Evolutionary conservation across 2,888 invertebrate genomes (phyloP).

Genomic region (Labia minor): DNA sequence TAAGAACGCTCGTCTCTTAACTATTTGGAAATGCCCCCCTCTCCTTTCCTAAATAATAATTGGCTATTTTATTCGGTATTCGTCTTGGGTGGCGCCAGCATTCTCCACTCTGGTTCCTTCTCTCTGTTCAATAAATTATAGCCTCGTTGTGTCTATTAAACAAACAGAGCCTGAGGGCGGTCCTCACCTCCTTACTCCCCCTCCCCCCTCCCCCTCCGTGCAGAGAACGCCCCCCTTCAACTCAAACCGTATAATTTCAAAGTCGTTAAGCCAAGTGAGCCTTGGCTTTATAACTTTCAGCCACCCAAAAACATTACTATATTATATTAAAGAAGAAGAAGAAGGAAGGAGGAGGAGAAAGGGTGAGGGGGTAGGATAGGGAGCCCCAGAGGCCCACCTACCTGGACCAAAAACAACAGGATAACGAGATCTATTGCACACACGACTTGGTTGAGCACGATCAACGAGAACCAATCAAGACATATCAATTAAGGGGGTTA

Average conservation of each 20-base stretch:
- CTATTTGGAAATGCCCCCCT: not conserved
- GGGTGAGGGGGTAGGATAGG: not conserved
- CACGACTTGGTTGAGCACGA: constrained; percentile 6
- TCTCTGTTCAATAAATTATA: constrained; percentile 13
- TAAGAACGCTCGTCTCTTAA: not conserved
- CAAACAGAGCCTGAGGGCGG: constrained; percentile 7
- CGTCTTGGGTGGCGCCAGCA: constrained; percentile 13
- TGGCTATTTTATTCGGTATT: constrained; percentile 7
- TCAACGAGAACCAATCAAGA: not conserved
- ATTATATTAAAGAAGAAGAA: not conserved
- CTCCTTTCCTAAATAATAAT: not conserved
- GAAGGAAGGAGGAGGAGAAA: too few species aligned
- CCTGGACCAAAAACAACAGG: not conserved
- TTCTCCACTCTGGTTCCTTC: constrained; percentile 13
- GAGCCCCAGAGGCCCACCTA: not conserved
- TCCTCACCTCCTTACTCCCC: not conserved
- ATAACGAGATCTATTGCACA: constrained; percentile 7
- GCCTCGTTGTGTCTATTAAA: constrained; percentile 8
- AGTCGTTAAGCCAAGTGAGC: constrained; percentile 13
- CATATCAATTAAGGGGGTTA: not conserved
- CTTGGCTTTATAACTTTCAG: constrained; percentile 13
- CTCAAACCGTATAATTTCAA: not conserved
- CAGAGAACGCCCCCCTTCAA: constrained; percentile 13
- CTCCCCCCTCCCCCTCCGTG: not conserved
- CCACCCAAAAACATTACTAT: constrained; percentile 13